Evolutionary conservation across 2,888 invertebrate genomes (phyloP), one percentile per base, ranked within the genome.

Genomic region (Achlya flavicornis): DNA sequence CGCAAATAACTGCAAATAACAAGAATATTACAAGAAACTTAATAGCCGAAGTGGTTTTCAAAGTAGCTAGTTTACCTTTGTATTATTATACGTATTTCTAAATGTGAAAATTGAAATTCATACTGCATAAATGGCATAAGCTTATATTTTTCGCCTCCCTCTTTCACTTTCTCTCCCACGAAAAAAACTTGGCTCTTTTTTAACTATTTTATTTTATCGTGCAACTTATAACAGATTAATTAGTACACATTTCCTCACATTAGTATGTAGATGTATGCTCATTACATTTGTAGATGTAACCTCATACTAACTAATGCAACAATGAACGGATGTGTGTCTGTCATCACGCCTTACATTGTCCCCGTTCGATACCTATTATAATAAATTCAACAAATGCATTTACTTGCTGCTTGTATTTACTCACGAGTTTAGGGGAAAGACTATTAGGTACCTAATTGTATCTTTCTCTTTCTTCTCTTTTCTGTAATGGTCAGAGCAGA

Each of bases 261-360:
- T 46, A 46, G n/a, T n/a, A 46, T 46, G 46, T n/a, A 7, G 4
- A 46, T 46, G 46, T n/a, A 7, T 41, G n/a, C n/a, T 2, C 19
- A 19, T 16, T 60, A 41, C 60, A 19, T 60, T 60, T 19, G 41
- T 41, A 41, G 10, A 58, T 58, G 59, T 38, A 58, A 7, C 33
- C 16, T 33, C 12, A 16, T 12, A 16, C 53, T 59, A 46, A 60
- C 62, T 63, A 65, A 65, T 62, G 70, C 63, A 75, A 88, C 87
- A 88, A 88, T 88, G 81, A 80, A 76, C 88, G 88, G 88, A 88
- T 87, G 88, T 85, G 87, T 87, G 88, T 85, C 75, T 78, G 79
- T 70, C 78, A 70, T 77, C 76, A 66, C 69, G 66, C 72, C 70
- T 68, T 67, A 69, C 68, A 75, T 53, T 53, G 53, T 53, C 53